Evolutionary conservation across 2,797 vertebrate genomes (phyloP).

Genomic region (Artibeus lituratus): DNA sequence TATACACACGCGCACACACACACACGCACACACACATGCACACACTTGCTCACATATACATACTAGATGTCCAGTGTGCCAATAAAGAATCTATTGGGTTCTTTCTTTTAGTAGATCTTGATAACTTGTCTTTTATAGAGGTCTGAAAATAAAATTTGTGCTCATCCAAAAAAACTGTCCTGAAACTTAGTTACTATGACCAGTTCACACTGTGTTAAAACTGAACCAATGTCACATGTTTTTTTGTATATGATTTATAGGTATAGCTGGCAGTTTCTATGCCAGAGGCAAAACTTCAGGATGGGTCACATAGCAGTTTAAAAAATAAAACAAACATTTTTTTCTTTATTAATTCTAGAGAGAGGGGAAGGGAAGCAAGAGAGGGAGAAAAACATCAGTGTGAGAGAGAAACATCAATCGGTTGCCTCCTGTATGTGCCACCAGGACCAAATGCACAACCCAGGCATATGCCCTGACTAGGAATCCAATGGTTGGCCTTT

Average conservation of each 20-base stretch:
- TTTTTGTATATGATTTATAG: background rate
- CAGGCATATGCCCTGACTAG: background rate
- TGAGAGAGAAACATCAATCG: background rate
- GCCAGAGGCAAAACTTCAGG: background rate
- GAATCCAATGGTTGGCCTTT: background rate
- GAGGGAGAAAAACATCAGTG: background rate
- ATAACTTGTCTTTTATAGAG: slow-evolving; percentile 8
- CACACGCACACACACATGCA: background rate
- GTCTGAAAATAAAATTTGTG: background rate
- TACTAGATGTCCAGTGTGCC: slow-evolving; percentile 2
- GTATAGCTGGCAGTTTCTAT: background rate
- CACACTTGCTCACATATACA: background rate
- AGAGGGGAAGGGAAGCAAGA: background rate
- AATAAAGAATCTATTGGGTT: background rate
- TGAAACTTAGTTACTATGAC: background rate
- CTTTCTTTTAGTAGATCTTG: slow-evolving; percentile 37
- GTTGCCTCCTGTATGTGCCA: background rate
- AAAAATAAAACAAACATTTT: background rate
- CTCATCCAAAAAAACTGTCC: background rate
- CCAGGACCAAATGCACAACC: background rate
- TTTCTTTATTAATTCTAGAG: background rate
- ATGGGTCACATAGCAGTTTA: background rate
- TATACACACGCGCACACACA: background rate
- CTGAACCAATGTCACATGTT: background rate
- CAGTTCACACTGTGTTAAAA: background rate